Evolutionary conservation across 2,113 vertebrate genomes (phyloP).

Genomic region (Aptenodytes patagonicus): DNA sequence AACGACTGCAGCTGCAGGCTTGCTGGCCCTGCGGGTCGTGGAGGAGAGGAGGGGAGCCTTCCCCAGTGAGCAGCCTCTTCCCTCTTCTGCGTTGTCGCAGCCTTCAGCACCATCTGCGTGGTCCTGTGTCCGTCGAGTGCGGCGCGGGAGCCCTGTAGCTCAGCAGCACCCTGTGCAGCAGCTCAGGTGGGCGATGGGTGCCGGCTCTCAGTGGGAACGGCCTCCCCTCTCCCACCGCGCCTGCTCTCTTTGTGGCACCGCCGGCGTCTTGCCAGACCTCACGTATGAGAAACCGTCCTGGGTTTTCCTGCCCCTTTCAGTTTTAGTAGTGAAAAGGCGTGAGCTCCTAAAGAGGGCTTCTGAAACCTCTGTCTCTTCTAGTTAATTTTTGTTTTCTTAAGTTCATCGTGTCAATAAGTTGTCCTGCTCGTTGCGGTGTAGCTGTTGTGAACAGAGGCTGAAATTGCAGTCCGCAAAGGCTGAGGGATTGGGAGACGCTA

Average conservation of each 20-base stretch:
- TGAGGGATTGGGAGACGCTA: accelerated
- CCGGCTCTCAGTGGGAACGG: accelerated
- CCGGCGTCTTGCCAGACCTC: neutral
- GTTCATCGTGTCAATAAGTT: accelerated
- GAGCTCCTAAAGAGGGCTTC: neutral
- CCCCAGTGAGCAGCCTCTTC: neutral
- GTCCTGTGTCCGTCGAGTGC: accelerated
- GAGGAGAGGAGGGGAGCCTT: neutral
- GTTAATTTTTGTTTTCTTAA: accelerated
- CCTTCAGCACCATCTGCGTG: accelerated
- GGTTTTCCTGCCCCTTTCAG: neutral
- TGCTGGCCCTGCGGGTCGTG: accelerated
- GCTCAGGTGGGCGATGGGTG: neutral
- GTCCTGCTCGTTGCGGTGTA: accelerated
- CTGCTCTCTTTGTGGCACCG: neutral
- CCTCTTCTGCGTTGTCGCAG: too few species aligned
- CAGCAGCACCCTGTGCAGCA: accelerated
- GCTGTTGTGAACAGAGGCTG: neutral
- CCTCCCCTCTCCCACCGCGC: neutral
- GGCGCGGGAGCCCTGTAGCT: accelerated
- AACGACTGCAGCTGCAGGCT: neutral
- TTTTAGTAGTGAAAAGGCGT: neutral
- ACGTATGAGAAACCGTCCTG: accelerated
- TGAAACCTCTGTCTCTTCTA: neutral
- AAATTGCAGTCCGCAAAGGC: neutral